These are phyloP conservation scores for Archocentrus centrarchus DNA, from an alignment of 2,113 vertebrate genomes.

Conservation along the genomic window DNA sequence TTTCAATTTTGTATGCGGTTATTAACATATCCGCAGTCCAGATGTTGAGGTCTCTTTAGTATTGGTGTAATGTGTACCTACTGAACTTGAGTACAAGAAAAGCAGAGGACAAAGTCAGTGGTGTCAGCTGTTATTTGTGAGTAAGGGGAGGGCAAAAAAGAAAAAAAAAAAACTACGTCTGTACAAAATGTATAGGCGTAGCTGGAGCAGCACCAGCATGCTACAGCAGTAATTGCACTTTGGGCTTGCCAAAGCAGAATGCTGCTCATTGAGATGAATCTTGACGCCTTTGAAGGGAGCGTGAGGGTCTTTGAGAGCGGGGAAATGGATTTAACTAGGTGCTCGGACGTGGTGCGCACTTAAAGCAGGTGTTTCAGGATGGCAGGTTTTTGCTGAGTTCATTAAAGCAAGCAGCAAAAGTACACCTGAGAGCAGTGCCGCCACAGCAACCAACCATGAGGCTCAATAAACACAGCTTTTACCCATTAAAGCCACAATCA, in stretches of 20 bases:
- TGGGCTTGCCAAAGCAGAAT: constrained; percentile 78
- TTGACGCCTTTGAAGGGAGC: constrained; percentile 73
- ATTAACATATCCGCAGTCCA: not conserved
- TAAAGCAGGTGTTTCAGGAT: constrained; percentile 61
- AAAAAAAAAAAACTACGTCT: constrained; percentile 50
- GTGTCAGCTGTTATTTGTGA: constrained; percentile 67
- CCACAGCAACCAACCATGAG: constrained; percentile 49
- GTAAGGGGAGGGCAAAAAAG: not conserved
- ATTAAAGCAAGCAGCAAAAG: constrained; percentile 72
- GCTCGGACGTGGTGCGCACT: constrained; percentile 64
- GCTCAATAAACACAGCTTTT: constrained; percentile 64
- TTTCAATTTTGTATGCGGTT: not conserved
- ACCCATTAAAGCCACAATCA: constrained; percentile 59
- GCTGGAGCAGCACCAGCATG: constrained; percentile 61
- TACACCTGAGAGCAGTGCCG: constrained; percentile 52
- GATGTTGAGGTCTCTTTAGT: constrained; percentile 14
- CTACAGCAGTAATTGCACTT: constrained; percentile 68
- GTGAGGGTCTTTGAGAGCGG: constrained; percentile 71
- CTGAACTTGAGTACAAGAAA: constrained; percentile 50
- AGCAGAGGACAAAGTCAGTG: constrained; percentile 46
- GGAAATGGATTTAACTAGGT: constrained; percentile 75
- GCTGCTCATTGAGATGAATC: constrained; percentile 78
- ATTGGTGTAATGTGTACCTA: not conserved
- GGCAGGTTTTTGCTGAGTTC: constrained; percentile 62
- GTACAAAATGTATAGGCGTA: constrained; percentile 73